A percentile compares a stretch with the other conserved stretches of the same genome.
phyloP scores from a whole-genome alignment of 2,797 vertebrate species.

The Morelia viridis region DNA sequence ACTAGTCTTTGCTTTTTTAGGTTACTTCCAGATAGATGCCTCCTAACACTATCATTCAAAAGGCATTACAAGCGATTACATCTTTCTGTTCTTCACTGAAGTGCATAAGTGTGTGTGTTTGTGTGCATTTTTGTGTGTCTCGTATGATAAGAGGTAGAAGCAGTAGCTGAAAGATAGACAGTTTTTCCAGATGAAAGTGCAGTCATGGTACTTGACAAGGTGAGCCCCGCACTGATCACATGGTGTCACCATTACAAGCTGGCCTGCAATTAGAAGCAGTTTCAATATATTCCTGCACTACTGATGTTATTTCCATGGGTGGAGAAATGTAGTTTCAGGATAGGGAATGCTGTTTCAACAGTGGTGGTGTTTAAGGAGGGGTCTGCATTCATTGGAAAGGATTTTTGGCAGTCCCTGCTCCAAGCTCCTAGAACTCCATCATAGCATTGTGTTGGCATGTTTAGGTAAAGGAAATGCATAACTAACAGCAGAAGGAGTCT shows the following conservation, averaged over 20 bases:
- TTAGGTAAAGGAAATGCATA: background rate
- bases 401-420: background rate
- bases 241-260: background rate
- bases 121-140: background rate
- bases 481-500: background rate
- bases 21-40: background rate
- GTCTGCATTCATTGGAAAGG: background rate
- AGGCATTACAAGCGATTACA: background rate
- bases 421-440: background rate
- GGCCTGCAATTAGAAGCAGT: background rate
- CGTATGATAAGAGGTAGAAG: background rate
- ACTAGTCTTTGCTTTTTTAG: accelerated
- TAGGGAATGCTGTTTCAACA: background rate
- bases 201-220: background rate
- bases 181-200: background rate
- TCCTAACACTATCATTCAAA: background rate
- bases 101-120: no score
- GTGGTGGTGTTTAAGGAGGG: background rate
- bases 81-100: background rate
- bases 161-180: background rate
- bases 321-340: background rate
- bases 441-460: background rate
- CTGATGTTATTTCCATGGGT: background rate
- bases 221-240: background rate
- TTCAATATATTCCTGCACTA: background rate